These are phyloP conservation scores for Percina caprodes DNA, from an alignment of 2,113 vertebrate species.

Conservation along the genomic window DNA sequence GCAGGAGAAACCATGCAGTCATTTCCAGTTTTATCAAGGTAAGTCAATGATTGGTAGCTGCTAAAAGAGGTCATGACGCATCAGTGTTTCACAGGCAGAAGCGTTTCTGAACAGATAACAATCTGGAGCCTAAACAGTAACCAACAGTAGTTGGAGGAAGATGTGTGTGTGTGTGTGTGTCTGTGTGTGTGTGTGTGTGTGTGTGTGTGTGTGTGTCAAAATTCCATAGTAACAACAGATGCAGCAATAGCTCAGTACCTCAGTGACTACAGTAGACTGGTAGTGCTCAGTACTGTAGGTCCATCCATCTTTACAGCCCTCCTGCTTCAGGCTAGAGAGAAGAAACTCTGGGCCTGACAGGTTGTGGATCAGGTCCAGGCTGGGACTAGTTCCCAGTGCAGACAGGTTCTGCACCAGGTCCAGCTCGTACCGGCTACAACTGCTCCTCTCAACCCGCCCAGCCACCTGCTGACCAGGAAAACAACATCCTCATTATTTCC, in stretches of 20 bases:
- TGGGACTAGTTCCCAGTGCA: not conserved
- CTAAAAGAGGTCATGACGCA: not conserved
- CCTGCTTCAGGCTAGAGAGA: constrained; percentile 43
- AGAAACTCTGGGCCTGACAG: constrained; percentile 11
- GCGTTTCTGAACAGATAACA: not conserved
- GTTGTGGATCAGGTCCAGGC: constrained; percentile 3
- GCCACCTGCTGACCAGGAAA: constrained; percentile 27
- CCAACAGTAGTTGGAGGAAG: not conserved
- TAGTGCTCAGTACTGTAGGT: constrained; percentile 61
- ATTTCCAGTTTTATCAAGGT: constrained; percentile 5
- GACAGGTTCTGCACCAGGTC: constrained; percentile 62
- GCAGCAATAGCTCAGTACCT: constrained; percentile 49
- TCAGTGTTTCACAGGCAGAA: constrained; percentile 6
- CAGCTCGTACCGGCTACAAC: constrained; percentile 64
- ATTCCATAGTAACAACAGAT: not conserved
- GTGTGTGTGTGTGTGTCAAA: too few species aligned
- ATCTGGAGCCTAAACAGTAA: not conserved
- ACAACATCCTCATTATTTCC: not conserved
- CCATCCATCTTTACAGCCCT: constrained; percentile 69
- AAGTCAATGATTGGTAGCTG: constrained; percentile 22
- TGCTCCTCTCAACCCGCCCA: constrained; percentile 31
- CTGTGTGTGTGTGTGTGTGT: too few species aligned
- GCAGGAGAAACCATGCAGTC: not conserved
- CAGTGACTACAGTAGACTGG: constrained; percentile 60
- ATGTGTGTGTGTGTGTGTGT: too few species aligned